phyloP scores from a whole-genome alignment of 1,140 invertebrate species.

The Doryteuthis pealeii region DNA sequence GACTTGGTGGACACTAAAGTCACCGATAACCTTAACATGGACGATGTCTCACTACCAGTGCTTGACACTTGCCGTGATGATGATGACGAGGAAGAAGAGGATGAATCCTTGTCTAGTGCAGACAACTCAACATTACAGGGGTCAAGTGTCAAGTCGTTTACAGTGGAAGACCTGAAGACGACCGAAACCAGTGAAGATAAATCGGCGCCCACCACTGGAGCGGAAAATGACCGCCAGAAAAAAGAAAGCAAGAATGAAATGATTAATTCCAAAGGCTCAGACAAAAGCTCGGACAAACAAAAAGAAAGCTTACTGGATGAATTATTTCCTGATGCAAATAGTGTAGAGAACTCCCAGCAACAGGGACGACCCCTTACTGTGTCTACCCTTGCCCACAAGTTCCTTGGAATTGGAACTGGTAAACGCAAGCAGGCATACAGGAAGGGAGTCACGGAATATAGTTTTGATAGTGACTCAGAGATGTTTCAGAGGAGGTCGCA shows the following conservation, averaged over 20 bases:
- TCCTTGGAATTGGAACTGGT: constrained; percentile 18
- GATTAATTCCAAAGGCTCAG: neutral
- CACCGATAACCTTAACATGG: neutral
- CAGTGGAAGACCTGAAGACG: neutral
- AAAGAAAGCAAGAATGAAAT: neutral
- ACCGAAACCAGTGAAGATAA: neutral
- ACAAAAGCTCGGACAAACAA: neutral
- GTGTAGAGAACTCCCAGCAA: neutral
- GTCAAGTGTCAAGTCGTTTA: neutral
- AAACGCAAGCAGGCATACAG: constrained; percentile 18
- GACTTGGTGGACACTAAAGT: neutral
- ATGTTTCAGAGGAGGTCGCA: no score
- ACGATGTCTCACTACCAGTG: neutral
- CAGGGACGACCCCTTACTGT: constrained; percentile 6
- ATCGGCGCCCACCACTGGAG: neutral
- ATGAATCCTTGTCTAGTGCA: neutral
- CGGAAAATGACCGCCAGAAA: no score
- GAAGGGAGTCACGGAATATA: constrained; percentile 16
- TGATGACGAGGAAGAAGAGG: neutral
- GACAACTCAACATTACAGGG: neutral
- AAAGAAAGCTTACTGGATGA: constrained; percentile 3
- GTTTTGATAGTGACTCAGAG: constrained; percentile 7
- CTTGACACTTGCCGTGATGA: neutral
- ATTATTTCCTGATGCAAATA: neutral
- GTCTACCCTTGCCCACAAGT: constrained; percentile 19